Percentiles rank a stretch among this genome's conserved stretches.
These are phyloP conservation scores for Limanda limanda DNA, from an alignment of 2,113 vertebrate genomes.

Conservation along the genomic window DNA sequence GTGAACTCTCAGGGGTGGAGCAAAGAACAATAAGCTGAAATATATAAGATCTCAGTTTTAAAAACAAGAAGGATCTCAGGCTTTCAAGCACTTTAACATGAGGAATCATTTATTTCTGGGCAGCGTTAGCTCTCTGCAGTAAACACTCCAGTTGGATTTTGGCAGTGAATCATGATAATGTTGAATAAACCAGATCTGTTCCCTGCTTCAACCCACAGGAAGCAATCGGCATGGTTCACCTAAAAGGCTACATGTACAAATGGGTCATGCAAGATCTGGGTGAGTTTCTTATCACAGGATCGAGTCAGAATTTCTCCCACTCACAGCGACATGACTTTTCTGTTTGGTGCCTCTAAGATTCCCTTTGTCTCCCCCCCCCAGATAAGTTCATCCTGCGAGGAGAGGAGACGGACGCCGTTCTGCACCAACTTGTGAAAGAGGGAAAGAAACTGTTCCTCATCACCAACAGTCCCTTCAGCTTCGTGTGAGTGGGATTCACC, in stretches of 20 bases:
- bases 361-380: constrained; percentile 38
- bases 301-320: not conserved
- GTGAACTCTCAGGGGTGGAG: constrained; percentile 11
- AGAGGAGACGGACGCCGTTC: constrained; percentile 86
- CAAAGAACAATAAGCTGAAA: constrained; percentile 18
- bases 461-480: constrained; percentile 90
- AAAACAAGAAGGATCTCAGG: not conserved
- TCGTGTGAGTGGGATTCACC: constrained; percentile 82
- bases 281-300: constrained; percentile 57
- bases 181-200: not conserved
- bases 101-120: not conserved
- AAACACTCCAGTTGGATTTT: not conserved
- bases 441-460: constrained; percentile 90
- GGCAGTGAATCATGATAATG: not conserved
- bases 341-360: not conserved
- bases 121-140: not conserved
- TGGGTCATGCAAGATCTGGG: constrained; percentile 88
- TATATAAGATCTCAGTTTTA: not conserved
- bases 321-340: not conserved
- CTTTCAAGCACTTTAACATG: not conserved
- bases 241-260: constrained; percentile 90
- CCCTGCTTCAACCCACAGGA: constrained; percentile 73
- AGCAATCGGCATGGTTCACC: constrained; percentile 87
- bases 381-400: constrained; percentile 87
- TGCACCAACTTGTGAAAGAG: constrained; percentile 80